phyloP scores from a whole-genome alignment of 2,888 invertebrate species.

The Lycophotia porphyrea region DNA sequence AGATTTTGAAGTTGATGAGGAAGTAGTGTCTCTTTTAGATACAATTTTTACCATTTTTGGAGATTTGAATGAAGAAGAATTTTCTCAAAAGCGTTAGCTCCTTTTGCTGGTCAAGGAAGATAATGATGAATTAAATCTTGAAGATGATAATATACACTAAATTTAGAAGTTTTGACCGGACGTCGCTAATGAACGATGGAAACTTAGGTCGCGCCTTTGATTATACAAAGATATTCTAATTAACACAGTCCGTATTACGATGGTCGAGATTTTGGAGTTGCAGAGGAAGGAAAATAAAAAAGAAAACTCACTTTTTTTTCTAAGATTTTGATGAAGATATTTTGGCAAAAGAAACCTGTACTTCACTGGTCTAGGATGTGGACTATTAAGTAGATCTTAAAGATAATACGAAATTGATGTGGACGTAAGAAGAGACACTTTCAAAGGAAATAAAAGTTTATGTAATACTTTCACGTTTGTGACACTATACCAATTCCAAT shows the following conservation, averaged over 20 bases:
- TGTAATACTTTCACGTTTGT: slow-evolving; percentile 43
- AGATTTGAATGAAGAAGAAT: not conserved
- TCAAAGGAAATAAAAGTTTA: not conserved
- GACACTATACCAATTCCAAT: slow-evolving; percentile 31
- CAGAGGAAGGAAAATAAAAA: not conserved
- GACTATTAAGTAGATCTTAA: not conserved
- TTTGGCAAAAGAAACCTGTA: not conserved
- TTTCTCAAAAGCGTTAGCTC: not conserved
- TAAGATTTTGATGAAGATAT: not conserved
- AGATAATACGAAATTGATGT: not conserved
- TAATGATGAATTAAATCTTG: not conserved
- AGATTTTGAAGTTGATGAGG: slow-evolving; percentile 18
- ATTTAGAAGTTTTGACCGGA: not conserved
- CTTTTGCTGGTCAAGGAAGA: not conserved
- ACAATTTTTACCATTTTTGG: slow-evolving; percentile 1
- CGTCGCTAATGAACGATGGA: not conserved
- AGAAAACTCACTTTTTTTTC: not conserved
- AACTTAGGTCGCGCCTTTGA: not conserved
- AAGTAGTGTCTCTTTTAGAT: slow-evolving; percentile 4
- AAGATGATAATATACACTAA: not conserved
- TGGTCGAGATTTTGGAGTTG: slow-evolving; percentile 16
- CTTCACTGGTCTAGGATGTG: not conserved
- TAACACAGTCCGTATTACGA: slow-evolving; percentile 15
- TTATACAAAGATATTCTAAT: slow-evolving; percentile 29
- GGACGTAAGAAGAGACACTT: not conserved